phyloP scores from a whole-genome alignment of 2,888 invertebrate species.

The Deilephila elpenor region DNA sequence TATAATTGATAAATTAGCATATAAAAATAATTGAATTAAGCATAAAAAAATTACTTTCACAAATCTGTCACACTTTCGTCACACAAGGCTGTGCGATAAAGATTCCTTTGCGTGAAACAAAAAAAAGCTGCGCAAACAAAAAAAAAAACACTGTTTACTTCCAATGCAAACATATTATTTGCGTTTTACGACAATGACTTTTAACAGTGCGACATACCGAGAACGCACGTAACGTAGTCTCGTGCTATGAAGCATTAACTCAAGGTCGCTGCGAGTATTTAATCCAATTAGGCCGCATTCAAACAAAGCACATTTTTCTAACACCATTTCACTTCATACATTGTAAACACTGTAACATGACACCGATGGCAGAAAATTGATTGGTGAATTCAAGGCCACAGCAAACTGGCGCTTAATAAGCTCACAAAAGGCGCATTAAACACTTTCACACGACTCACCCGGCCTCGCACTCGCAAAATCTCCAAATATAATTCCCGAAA shows the following conservation, averaged over 20 bases:
- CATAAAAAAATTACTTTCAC: background rate
- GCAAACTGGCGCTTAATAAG: slow-evolving; percentile 47
- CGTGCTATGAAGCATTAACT: slow-evolving; percentile 19
- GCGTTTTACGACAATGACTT: slow-evolving; percentile 12
- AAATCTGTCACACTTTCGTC: slow-evolving; percentile 6
- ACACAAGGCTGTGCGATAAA: slow-evolving; percentile 9
- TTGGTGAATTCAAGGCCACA: slow-evolving; percentile 60
- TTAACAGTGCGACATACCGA: slow-evolving; percentile 16
- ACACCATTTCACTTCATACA: slow-evolving; percentile 23
- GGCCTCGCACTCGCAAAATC: slow-evolving; percentile 71
- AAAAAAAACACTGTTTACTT: slow-evolving; percentile 20
- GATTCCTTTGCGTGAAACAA: slow-evolving; percentile 4
- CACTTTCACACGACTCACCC: slow-evolving; percentile 76
- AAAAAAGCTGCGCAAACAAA: slow-evolving; percentile 17
- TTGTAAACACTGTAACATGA: slow-evolving; percentile 31
- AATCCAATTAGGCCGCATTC: slow-evolving; percentile 18
- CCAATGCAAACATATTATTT: slow-evolving; percentile 19
- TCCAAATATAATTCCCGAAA: slow-evolving; percentile 78
- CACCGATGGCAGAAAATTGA: slow-evolving; percentile 30
- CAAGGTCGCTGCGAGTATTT: slow-evolving; percentile 20
- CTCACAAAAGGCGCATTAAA: slow-evolving; percentile 57
- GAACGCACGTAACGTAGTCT: slow-evolving; percentile 3
- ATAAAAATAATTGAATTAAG: background rate
- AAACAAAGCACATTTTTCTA: slow-evolving; percentile 24
- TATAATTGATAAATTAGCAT: background rate